Conservation (phyloP, 2,113 vertebrate genomes). For the Echinops telfairi region DNA sequence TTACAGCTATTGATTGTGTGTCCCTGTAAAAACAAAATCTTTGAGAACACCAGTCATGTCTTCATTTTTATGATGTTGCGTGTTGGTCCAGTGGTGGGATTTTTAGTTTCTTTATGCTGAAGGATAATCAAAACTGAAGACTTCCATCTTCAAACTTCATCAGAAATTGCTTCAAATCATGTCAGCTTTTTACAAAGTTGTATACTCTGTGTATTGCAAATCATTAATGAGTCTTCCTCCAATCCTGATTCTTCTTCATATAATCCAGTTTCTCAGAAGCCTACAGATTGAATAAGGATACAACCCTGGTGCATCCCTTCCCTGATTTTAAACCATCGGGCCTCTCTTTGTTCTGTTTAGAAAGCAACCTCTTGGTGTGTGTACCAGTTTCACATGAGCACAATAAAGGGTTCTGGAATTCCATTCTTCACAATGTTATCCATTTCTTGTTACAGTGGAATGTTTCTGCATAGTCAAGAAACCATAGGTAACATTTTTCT, state of each 20-base stretch:
- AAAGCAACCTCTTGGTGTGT: too few species aligned
- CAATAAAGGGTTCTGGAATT: too few species aligned
- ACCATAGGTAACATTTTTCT: not conserved
- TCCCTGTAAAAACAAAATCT: not conserved
- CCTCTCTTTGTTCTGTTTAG: too few species aligned
- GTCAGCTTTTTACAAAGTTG: not conserved
- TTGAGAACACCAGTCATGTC: not conserved
- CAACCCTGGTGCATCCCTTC: too few species aligned
- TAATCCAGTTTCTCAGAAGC: not conserved
- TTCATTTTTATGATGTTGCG: not conserved
- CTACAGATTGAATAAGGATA: too few species aligned
- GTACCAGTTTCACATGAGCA: too few species aligned
- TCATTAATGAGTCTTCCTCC: not conserved
- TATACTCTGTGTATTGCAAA: not conserved
- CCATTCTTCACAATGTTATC: too few species aligned
- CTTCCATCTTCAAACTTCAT: too few species aligned
- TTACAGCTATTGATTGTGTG: not conserved
- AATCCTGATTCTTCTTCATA: not conserved
- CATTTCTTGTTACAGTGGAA: too few species aligned
- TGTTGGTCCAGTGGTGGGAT: not conserved
- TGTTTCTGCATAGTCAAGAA: not conserved
- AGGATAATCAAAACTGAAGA: too few species aligned
- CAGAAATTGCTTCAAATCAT: not conserved
- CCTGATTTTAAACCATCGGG: too few species aligned
- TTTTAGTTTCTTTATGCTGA: not conserved